Base-by-base conservation (phyloP, 35 echinoderm and acorn worm genomes). In the Apostichopus californicus region DNA sequence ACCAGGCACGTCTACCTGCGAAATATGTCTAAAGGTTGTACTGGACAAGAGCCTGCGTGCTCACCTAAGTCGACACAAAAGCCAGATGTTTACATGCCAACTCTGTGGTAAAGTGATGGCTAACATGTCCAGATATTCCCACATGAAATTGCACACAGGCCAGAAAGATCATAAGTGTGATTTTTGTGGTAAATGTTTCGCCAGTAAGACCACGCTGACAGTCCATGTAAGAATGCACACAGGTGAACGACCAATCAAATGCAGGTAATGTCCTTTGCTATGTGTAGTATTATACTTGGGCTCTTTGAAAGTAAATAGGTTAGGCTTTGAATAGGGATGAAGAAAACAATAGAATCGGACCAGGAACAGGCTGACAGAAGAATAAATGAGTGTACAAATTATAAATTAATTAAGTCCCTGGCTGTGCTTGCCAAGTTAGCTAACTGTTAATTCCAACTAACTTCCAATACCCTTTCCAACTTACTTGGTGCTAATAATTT, bases 181-280 rank as follows among this genome's bases (percentile, higher is more conserved):
- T 8, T 15, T 34, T 18, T 91, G 89, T 52, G 54, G 73, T 18
- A 91, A 91, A 54, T 9, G 21, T 21, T 91, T 91, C 77, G 17
- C 11, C 26, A 78, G 17, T 3, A 79, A 57, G 54, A 11, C 54
- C 9, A n/a, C 53, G 0, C n/a, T 78, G 73, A 79, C 8, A 1
- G 73, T 77, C 21, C 89, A 91, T 66, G 11, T 56, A 53, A 91
- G 89, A n/a, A 79, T 10, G n/a, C 89, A 91, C 21, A 91, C 89
- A 26, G 89, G 89, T 17, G 89, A 91, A 61, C 15, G 20, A 12
- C 89, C 89, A 78, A 53, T 78, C 2, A 77, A 77, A 78, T 91
- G 89, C 56, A 56, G 89, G 77, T 91, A 73, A 89, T 61, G 58
- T 61, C 8, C 12, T 12, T 61, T 61, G 6, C 12, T 61, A 2